These are phyloP conservation scores for Drosophila hamatofila DNA, from an alignment of 2,888 invertebrate genomes.

Conservation along the genomic window DNA sequence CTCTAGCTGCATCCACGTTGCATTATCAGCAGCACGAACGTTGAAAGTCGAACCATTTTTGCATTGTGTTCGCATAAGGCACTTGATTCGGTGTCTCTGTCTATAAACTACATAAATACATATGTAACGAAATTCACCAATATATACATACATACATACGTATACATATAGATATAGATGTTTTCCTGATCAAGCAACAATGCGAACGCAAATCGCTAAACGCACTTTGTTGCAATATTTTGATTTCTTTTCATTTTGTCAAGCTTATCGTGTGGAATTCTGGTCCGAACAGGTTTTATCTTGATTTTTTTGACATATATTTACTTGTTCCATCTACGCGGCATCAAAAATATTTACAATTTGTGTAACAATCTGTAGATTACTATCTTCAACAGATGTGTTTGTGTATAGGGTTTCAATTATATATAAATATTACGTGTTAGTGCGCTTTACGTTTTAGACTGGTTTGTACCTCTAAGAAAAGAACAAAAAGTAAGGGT, in stretches of 20 bases:
- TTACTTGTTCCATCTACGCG: slow-evolving; percentile 5
- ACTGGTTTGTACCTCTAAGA: background rate
- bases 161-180: slow-evolving; percentile 9
- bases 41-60: slow-evolving; percentile 44
- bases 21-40: slow-evolving; percentile 28
- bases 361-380: slow-evolving; percentile 11
- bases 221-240: slow-evolving; percentile 20
- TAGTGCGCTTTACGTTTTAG: background rate
- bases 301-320: slow-evolving; percentile 20
- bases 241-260: slow-evolving; percentile 4
- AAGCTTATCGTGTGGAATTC: slow-evolving; percentile 10
- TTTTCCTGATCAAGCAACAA: slow-evolving; percentile 15
- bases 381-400: slow-evolving; percentile 6
- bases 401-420: background rate
- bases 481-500: background rate
- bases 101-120: slow-evolving; percentile 3
- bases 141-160: background rate
- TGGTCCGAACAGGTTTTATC: slow-evolving; percentile 34
- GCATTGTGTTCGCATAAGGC: slow-evolving; percentile 49
- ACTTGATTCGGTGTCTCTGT: slow-evolving; percentile 33
- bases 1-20: slow-evolving; percentile 29
- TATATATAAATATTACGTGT: slow-evolving; percentile 4
- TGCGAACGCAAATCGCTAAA: slow-evolving; percentile 3
- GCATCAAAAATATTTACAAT: slow-evolving; percentile 18
- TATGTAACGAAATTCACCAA: background rate